These are phyloP conservation scores for Stenodera caucasica DNA, from an alignment of 2,888 invertebrate genomes.

Conservation along the genomic window DNA sequence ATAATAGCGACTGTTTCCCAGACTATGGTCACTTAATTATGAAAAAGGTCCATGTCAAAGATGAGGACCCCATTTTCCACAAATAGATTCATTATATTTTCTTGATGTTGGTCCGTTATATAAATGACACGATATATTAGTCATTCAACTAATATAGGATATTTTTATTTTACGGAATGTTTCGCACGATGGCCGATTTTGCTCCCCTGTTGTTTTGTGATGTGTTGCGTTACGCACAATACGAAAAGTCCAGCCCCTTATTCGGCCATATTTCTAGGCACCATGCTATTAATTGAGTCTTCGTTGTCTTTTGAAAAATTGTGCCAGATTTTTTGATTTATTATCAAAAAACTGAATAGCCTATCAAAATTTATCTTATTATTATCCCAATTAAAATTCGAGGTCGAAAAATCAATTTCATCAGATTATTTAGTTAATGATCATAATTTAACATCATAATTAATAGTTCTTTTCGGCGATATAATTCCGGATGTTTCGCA, in stretches of 20 bases:
- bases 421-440: no score
- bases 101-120: conserved; percentile 48
- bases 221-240: conserved; percentile 42
- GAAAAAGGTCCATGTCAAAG: conserved; percentile 18
- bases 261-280: conserved; percentile 39
- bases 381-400: conserved; percentile 41
- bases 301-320: no score
- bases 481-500: no score
- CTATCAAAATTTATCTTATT: conserved; percentile 37
- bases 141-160: no score
- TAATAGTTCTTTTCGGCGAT: no score
- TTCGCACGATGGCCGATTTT: conserved; percentile 42
- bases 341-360: conserved; percentile 30
- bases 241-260: conserved; percentile 44
- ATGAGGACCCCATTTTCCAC: conserved; percentile 37
- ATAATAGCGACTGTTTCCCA: conserved; percentile 1
- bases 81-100: conserved; percentile 55
- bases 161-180: conserved; percentile 43
- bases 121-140: conserved; percentile 51
- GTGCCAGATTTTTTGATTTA: conserved; percentile 38
- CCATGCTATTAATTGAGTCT: conserved; percentile 45
- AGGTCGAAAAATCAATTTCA: conserved; percentile 10
- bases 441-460: no score
- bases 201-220: conserved; percentile 26
- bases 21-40: conserved; percentile 20